Base-by-base conservation (phyloP, 2,888 invertebrate species). In the Ormia ochracea region DNA sequence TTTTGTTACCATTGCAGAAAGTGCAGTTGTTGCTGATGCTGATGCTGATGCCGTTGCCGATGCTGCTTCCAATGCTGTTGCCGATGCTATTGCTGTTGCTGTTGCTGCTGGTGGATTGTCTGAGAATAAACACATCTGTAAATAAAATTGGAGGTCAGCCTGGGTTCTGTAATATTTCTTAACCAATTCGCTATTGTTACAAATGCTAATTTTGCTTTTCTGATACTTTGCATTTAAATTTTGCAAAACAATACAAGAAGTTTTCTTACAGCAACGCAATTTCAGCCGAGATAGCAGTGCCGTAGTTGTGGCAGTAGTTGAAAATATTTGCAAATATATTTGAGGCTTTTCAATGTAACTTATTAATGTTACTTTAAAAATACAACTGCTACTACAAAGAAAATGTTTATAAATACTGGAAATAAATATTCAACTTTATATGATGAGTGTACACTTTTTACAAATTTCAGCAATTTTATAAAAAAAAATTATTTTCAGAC, bases 171-270 rank as follows among this genome's bases (percentile, higher is more conserved):
- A 80, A 80, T 76, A 80, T 80, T 80, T 80, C 76, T 80, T 80
- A 50, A 80, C 66, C 80, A 76, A 80, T 80, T 80, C 80, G 66
- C 80, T 80, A 80, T 87, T 87, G 87, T 88, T 88, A 85, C 85
- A 77, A 87, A 87, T 88, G 88, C 88, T 87, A 88, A 87, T 87
- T 87, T 88, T 73, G 58, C 12, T 74, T 74, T 50, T 68, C 19
- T 84, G 85, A 85, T 86, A 87, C 86, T 87, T 86, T 87, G 85
- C 85, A 87, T 88, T 87, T 88, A 86, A 86, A 88, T 86, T 85
- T 84, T 28, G 48, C 56, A 56, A 38, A 69, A 63, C 68, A 76
- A 63, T 69, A 56, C 48, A 38, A 38, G 10, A 54, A 41, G 2
- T 38, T 26, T 56, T 38, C 26, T 1, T 36, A 26, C 26, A 50